A percentile compares a stretch with the other conserved stretches of the same genome.
Evolutionary conservation across 1,140 invertebrate genomes (phyloP).

Genomic region (Thrips palmi): DNA sequence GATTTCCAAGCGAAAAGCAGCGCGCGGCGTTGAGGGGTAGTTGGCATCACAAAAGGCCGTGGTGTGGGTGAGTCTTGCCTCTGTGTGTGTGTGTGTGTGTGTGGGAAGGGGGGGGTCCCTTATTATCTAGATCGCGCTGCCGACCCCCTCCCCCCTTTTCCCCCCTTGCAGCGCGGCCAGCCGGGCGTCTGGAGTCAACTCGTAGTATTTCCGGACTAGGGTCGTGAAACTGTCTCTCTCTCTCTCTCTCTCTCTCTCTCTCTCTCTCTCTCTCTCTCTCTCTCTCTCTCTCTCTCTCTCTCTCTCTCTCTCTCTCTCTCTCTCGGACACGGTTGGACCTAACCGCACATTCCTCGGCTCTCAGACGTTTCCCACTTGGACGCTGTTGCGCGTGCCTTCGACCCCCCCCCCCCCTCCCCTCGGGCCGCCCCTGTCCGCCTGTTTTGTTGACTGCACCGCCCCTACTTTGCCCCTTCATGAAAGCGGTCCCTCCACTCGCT

Average conservation of each 20-base stretch:
- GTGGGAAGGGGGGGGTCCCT: too few species aligned
- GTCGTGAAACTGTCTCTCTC: neutral
- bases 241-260: neutral
- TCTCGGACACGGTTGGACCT: neutral
- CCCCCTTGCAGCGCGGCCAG: too few species aligned
- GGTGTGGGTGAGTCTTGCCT: too few species aligned
- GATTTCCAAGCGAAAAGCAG: too few species aligned
- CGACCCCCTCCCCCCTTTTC: too few species aligned
- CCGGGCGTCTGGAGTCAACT: too few species aligned
- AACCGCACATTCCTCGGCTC: neutral
- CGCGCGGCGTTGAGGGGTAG: too few species aligned
- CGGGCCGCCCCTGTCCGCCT: neutral
- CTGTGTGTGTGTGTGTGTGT: too few species aligned
- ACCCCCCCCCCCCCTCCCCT: neutral
- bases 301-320: constrained; percentile 2
- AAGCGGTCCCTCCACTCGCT: neutral
- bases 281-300: constrained; percentile 4
- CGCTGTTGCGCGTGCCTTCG: too few species aligned
- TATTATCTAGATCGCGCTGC: too few species aligned
- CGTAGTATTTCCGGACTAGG: too few species aligned
- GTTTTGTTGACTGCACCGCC: neutral
- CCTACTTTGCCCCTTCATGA: neutral
- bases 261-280: constrained; percentile 3
- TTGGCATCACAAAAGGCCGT: too few species aligned
- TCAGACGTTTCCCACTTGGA: neutral